Evolutionary conservation across 1,140 invertebrate genomes (phyloP), one percentile per base, ranked within the genome.

Genomic region (Sitophilus oryzae): DNA sequence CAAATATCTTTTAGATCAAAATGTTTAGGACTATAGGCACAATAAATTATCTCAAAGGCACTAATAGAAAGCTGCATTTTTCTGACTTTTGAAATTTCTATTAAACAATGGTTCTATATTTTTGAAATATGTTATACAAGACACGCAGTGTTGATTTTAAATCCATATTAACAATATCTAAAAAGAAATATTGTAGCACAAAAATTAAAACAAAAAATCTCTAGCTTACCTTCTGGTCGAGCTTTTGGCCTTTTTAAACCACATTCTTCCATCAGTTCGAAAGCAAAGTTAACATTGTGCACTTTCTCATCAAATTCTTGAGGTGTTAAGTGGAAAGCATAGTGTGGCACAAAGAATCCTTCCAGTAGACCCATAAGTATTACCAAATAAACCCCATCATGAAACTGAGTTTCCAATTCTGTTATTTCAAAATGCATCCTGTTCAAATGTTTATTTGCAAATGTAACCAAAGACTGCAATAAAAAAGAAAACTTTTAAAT

Each of bases 121-220:
- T 96, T 37, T 89, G 94, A 72, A 99, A 99, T 2, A 99, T 78
- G 71, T 94, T 96, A 70, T 98, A 98, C 0, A 99, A 77, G 16
- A 99, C 93, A 42, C 96, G 79, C n/a, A 99, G 77, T 1, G 94
- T 98, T 18, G 95, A 98, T 73, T 99, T 99, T 56, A 98, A 72
- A 79, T 99, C 96, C 68, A 89, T 79, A 76, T 98, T 98, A 16
- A 98, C 96, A 65, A 99, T 93, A 82, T 99, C 95, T 94, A 80
- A 47, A 85, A 84, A 56, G 40, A 2, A 20, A 46, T 58, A 11
- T n/a, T 30, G 11, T 11, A 63, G n/a, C n/a, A n/a, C n/a, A 95
- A 65, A 99, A 93, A 82, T 98, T 94, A 93, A 80, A 42, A 85
- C 83, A 55, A 62, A 67, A 30, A 30, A 6, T 5, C 5, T 5